These are phyloP conservation scores for Lepidocyrtinus sp. DNA, from an alignment of 2,888 invertebrate species.

Conservation along the genomic window DNA sequence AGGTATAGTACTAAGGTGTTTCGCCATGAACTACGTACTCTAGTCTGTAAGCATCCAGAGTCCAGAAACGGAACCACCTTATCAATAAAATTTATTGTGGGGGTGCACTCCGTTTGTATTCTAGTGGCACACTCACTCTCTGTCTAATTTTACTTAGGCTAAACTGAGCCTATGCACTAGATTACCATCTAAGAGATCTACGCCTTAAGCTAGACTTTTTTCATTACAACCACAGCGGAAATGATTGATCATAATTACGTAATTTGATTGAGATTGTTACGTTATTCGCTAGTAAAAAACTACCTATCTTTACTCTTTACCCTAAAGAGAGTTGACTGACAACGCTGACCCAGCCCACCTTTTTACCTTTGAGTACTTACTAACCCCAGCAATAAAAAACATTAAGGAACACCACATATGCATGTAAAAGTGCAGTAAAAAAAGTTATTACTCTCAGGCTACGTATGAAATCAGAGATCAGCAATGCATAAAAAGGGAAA, in stretches of 20 bases:
- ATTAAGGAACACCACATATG: too few relatives aligned
- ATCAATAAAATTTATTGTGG: too few relatives aligned
- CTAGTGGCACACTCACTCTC: too few relatives aligned
- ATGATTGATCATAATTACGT: constrained; percentile 20
- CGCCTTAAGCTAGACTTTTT: neutral
- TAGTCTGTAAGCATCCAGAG: too few relatives aligned
- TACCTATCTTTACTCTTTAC: neutral
- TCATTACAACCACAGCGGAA: neutral
- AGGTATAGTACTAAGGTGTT: too few relatives aligned
- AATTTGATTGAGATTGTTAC: constrained; percentile 19
- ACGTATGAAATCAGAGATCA: neutral
- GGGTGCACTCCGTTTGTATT: neutral
- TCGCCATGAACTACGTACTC: too few relatives aligned
- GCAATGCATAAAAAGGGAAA: constrained; percentile 15
- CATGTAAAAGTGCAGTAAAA: neutral
- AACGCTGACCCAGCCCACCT: constrained; percentile 18
- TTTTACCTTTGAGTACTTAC: constrained; percentile 6
- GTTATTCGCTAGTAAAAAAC: too few relatives aligned
- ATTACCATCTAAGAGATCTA: neutral
- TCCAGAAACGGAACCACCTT: too few relatives aligned
- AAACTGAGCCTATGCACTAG: too few relatives aligned
- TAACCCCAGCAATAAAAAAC: too few relatives aligned
- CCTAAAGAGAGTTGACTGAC: constrained; percentile 7
- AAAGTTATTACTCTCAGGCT: too few relatives aligned
- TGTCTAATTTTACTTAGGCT: too few relatives aligned